Percentiles rank a stretch among this genome's conserved stretches.
These are phyloP conservation scores for Berghia stephanieae DNA, from an alignment of 1,140 invertebrate species.

Conservation along the genomic window DNA sequence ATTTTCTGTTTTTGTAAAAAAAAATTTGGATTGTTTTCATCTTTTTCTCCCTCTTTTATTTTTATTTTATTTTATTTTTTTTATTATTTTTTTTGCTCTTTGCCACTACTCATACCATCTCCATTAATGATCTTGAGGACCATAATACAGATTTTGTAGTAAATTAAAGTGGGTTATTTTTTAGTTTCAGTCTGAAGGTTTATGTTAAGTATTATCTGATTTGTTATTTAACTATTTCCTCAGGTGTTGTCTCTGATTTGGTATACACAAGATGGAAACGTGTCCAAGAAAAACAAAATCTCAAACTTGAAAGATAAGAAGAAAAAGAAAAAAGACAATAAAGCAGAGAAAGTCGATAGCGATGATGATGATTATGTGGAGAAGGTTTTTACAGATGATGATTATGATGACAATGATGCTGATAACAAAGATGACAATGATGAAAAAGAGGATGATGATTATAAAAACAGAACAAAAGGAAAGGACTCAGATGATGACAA, in stretches of 20 bases:
- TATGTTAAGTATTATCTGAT: not conserved
- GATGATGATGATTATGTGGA: conserved; percentile 32
- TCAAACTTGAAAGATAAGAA: conserved; percentile 30
- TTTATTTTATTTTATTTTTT: too few species aligned
- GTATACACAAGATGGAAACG: conserved; percentile 56
- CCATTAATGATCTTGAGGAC: too few species aligned
- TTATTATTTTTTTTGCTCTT: too few species aligned
- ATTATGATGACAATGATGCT: conserved; percentile 29
- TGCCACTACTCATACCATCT: too few species aligned
- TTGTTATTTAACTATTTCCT: not conserved
- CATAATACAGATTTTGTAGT: too few species aligned
- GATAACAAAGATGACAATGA: conserved; percentile 17
- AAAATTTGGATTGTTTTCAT: too few species aligned
- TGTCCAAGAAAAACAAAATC: conserved; percentile 38
- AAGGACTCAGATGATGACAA: conserved; percentile 39
- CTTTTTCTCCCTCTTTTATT: too few species aligned
- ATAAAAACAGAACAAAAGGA: too few species aligned
- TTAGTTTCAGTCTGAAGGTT: too few species aligned
- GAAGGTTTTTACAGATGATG: conserved; percentile 29
- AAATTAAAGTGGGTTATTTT: too few species aligned
- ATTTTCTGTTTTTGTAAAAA: too few species aligned
- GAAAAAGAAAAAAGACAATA: conserved; percentile 27
- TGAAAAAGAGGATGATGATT: conserved; percentile 27
- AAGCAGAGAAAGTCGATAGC: conserved; percentile 25
- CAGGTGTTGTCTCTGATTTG: conserved; percentile 63